Conservation (phyloP, 2,113 vertebrate species). For the Istiophorus platypterus region DNA sequence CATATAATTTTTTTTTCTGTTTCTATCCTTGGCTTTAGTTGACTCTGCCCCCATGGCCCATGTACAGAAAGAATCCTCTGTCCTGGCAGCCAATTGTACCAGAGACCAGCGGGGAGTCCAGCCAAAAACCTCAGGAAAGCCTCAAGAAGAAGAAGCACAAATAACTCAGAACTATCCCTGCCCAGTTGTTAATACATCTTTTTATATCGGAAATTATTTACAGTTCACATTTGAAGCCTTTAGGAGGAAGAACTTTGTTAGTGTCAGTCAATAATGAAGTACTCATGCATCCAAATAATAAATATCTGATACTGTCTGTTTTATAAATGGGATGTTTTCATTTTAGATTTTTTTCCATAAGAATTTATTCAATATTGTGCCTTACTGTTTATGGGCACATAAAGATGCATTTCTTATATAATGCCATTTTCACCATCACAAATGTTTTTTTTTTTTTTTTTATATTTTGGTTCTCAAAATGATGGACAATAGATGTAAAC, state of each 20-base stretch:
- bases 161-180: conserved; percentile 68
- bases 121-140: conserved; percentile 90
- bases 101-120: conserved; percentile 84
- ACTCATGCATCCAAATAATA: conserved; percentile 27
- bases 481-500: neutral
- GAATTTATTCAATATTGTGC: too few relatives aligned
- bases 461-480: neutral
- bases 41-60: conserved; percentile 96
- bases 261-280: conserved; percentile 32
- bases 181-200: conserved; percentile 28
- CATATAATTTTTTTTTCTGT: neutral
- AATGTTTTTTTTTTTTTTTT: neutral
- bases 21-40: conserved; percentile 80
- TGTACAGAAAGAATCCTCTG: conserved; percentile 93
- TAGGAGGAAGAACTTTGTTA: conserved; percentile 35
- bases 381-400: neutral
- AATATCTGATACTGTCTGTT: conserved; percentile 45
- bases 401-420: neutral
- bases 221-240: conserved; percentile 24
- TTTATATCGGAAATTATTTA: conserved; percentile 43
- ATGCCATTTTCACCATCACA: too few relatives aligned
- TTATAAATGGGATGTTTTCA: conserved; percentile 25
- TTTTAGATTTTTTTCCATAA: neutral
- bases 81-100: conserved; percentile 91
- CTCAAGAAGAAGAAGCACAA: conserved; percentile 96